phyloP scores from a whole-genome alignment of 2,113 vertebrate species.

The Sinocyclocheilus anshuiensis region DNA sequence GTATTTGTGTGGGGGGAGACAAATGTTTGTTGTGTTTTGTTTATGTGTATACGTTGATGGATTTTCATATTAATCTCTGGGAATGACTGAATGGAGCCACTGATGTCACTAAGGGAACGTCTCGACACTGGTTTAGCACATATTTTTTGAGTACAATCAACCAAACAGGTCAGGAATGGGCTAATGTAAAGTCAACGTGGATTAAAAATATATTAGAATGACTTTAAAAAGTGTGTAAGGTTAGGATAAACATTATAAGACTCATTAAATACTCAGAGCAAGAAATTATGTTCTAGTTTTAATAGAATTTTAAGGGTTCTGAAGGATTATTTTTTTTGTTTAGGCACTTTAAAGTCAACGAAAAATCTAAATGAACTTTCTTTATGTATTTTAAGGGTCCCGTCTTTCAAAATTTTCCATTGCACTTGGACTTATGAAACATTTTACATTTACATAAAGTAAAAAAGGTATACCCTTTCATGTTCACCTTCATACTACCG shows the following conservation, averaged over 20 bases:
- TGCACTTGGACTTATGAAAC: background rate
- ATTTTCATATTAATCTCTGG: constrained; percentile 22
- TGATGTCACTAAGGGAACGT: background rate
- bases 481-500: constrained; percentile 5
- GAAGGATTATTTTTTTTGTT: background rate
- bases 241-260: constrained; percentile 39
- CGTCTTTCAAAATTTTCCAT: background rate
- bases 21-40: constrained; percentile 11
- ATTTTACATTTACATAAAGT: background rate
- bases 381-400: background rate
- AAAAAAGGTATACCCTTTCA: background rate
- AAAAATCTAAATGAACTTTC: background rate
- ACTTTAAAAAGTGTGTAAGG: constrained; percentile 29
- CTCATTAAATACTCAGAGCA: constrained; percentile 13
- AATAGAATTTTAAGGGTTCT: background rate
- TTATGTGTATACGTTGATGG: constrained; percentile 42
- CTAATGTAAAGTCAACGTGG: background rate
- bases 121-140: background rate
- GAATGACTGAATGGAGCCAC: constrained; percentile 23
- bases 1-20: constrained; percentile 1
- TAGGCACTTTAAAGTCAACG: background rate
- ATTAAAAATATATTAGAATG: constrained; percentile 27
- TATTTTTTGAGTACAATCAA: background rate
- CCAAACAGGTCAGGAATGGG: constrained; percentile 2
- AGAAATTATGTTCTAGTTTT: background rate